A percentile compares a stretch with the other conserved stretches of the same genome.
These are phyloP conservation scores for Pachycephus smyrnensis DNA, from an alignment of 2,888 invertebrate species.

Conservation along the genomic window DNA sequence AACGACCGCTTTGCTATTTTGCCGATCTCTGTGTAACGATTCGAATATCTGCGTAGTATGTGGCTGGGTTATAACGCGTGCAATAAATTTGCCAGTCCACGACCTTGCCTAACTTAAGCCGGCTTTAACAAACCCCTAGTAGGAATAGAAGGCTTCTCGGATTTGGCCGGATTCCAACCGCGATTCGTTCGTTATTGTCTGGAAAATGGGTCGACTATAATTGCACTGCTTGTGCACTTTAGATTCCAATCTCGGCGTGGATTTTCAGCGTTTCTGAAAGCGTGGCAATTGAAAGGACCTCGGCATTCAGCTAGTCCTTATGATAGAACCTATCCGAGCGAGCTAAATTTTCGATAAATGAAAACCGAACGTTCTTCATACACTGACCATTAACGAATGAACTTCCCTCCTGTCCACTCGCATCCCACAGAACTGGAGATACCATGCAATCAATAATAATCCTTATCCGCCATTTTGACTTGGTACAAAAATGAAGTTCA, in stretches of 20 bases:
- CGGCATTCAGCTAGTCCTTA: neutral
- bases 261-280: conserved; percentile 17
- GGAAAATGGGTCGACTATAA: conserved; percentile 64
- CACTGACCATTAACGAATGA: neutral
- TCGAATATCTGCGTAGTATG: neutral
- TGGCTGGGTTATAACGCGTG: conserved; percentile 18
- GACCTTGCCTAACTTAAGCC: conserved; percentile 60
- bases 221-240: conserved; percentile 47
- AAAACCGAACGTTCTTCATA: neutral
- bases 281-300: conserved; percentile 9
- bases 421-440: neutral
- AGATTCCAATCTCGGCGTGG: conserved; percentile 37
- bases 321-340: no score
- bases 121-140: conserved; percentile 58
- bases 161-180: conserved; percentile 59
- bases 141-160: conserved; percentile 44
- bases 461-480: neutral
- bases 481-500: neutral
- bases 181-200: conserved; percentile 61
- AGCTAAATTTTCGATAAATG: neutral
- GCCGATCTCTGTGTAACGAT: conserved; percentile 15
- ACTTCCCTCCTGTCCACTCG: neutral
- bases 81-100: conserved; percentile 36
- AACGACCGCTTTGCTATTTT: conserved; percentile 23
- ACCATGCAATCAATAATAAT: neutral